phyloP scores from a whole-genome alignment of 1,140 invertebrate species.

The Euwallacea fornicatus region DNA sequence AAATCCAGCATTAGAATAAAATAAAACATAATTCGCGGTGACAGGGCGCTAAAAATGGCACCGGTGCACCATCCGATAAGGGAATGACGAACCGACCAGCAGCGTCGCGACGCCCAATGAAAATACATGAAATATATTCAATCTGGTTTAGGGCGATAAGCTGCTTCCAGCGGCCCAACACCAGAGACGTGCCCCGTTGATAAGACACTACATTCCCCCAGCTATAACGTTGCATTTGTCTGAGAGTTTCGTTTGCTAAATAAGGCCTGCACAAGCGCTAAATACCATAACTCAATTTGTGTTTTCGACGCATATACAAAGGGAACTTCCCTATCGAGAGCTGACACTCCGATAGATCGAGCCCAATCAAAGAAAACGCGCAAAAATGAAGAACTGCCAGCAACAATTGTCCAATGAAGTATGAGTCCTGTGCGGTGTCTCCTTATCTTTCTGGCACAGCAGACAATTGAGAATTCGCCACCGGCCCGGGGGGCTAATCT shows the following conservation, averaged over 20 bases:
- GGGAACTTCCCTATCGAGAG: background rate
- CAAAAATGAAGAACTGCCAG: slow-evolving; percentile 13
- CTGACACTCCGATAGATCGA: slow-evolving; percentile 4
- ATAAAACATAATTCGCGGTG: slow-evolving; percentile 34
- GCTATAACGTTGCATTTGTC: background rate
- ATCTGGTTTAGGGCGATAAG: slow-evolving; percentile 36
- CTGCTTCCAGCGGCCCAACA: slow-evolving; percentile 17
- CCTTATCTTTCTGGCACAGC: slow-evolving; percentile 40
- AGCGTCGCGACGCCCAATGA: slow-evolving; percentile 22
- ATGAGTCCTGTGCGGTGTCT: slow-evolving; percentile 27
- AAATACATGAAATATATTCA: slow-evolving; percentile 40
- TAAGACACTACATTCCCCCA: slow-evolving; percentile 12
- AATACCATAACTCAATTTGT: no score
- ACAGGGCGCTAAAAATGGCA: slow-evolving; percentile 35
- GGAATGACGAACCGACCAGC: slow-evolving; percentile 32
- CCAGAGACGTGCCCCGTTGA: slow-evolving; percentile 15
- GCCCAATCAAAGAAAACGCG: slow-evolving; percentile 15
- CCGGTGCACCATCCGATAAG: slow-evolving; percentile 38
- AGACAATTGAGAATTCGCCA: slow-evolving; percentile 38
- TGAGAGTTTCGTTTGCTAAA: background rate
- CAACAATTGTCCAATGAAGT: slow-evolving; percentile 39
- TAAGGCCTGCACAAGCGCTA: no score
- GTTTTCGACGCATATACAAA: background rate
- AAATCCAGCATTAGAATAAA: slow-evolving; percentile 29
- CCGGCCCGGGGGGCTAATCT: slow-evolving; percentile 24